phyloP scores from a whole-genome alignment of 2,888 invertebrate species.

The Meghimatium bilineatum region DNA sequence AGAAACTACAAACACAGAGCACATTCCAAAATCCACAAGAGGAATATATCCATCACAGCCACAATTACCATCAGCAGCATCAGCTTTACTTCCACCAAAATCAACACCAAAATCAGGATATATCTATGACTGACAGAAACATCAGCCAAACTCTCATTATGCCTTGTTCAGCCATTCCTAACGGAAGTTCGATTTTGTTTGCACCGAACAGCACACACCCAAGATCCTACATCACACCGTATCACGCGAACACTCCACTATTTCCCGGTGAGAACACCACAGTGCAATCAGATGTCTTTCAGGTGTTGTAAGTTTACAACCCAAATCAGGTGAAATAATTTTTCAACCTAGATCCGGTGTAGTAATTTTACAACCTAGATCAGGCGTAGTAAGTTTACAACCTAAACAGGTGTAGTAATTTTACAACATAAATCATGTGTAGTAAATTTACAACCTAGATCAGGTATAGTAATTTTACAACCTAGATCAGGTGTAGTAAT shows the following conservation, averaged over 20 bases:
- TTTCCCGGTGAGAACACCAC: not conserved
- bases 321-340: too few relatives aligned
- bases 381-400: too few relatives aligned
- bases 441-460: too few relatives aligned
- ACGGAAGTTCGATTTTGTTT: not conserved
- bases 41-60: not conserved
- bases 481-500: too few relatives aligned
- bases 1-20: not conserved
- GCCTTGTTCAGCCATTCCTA: not conserved
- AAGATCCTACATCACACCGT: not conserved
- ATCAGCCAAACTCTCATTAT: not conserved
- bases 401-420: too few relatives aligned
- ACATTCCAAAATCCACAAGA: not conserved
- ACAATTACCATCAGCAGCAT: too few relatives aligned
- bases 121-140: not conserved
- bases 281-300: slow-evolving; percentile 8
- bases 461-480: too few relatives aligned
- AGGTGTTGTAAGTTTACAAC: not conserved
- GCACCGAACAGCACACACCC: not conserved
- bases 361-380: too few relatives aligned
- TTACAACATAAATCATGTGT: too few relatives aligned
- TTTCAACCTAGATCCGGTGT: too few relatives aligned
- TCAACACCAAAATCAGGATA: not conserved
- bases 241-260: not conserved
- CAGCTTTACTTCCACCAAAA: not conserved